phyloP scores from a whole-genome alignment of 2,888 invertebrate species.

The Drosophila atripex region DNA sequence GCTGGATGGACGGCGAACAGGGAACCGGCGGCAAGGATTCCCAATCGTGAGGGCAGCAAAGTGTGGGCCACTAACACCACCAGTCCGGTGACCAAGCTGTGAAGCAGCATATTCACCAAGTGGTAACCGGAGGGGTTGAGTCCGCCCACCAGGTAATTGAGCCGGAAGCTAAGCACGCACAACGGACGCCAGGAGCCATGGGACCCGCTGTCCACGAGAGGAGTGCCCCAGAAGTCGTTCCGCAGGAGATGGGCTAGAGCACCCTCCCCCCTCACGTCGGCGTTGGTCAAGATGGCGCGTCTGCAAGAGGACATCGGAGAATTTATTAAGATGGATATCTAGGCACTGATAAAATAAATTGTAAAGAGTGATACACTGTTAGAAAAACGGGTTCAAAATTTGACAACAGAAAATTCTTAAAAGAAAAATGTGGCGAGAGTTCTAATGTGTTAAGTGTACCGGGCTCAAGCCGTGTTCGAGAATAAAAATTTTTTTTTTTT shows the following conservation, averaged over 20 bases:
- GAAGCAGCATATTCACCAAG: conserved; percentile 92
- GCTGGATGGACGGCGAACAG: conserved; percentile 97
- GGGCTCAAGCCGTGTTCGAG: no score
- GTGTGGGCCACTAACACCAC: conserved; percentile 90
- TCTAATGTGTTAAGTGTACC: no score
- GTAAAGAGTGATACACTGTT: no score
- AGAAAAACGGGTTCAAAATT: no score
- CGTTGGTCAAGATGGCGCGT: conserved; percentile 97
- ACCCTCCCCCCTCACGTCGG: conserved; percentile 93
- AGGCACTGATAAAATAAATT: neutral
- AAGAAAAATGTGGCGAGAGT: no score
- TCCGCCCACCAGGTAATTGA: conserved; percentile 89
- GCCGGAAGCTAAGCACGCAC: conserved; percentile 93
- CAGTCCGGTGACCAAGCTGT: conserved; percentile 92
- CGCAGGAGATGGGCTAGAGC: conserved; percentile 86
- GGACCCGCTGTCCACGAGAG: conserved; percentile 94
- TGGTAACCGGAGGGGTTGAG: conserved; percentile 91
- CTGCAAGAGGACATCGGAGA: conserved; percentile 86
- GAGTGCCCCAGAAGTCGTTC: conserved; percentile 99
- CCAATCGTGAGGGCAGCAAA: conserved; percentile 87
- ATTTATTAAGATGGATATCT: conserved; percentile 45
- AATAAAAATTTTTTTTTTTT: no score
- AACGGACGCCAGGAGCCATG: conserved; percentile 98
- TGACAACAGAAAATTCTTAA: no score
- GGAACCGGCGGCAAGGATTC: conserved; percentile 90